Percentiles rank a stretch among this genome's conserved stretches.
Evolutionary conservation across 2,113 vertebrate species (phyloP).

Genomic region (Chauna torquata): DNA sequence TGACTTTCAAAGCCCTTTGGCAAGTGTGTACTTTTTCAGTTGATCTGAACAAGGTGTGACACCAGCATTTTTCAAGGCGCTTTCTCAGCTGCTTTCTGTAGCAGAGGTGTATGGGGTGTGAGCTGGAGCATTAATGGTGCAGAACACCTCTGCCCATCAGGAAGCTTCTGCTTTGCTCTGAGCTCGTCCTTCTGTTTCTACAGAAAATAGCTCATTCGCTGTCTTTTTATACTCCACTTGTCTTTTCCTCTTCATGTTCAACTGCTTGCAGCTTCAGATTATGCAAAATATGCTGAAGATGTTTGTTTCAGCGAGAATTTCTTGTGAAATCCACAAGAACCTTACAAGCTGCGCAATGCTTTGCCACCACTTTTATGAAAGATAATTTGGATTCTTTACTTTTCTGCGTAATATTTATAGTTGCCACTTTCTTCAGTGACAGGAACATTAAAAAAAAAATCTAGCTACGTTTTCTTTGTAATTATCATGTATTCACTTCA

Average conservation of each 20-base stretch:
- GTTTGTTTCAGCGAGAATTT: conserved; percentile 7
- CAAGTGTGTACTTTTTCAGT: neutral
- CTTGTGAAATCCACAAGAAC: neutral
- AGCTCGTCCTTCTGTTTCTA: neutral
- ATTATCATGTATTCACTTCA: neutral
- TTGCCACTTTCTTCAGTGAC: neutral
- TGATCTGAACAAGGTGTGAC: neutral
- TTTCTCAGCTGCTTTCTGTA: neutral
- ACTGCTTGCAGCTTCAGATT: neutral
- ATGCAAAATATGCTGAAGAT: neutral
- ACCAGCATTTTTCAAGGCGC: neutral
- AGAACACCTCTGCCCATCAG: neutral
- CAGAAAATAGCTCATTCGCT: neutral
- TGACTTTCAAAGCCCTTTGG: neutral
- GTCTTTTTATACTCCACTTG: neutral
- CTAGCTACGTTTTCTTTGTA: neutral
- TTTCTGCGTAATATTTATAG: neutral
- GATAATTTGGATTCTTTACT: neutral
- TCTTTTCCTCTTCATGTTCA: neutral
- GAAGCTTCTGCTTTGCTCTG: neutral
- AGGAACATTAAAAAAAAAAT: neutral
- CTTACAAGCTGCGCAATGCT: neutral
- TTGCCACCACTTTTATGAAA: neutral
- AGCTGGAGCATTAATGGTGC: neutral
- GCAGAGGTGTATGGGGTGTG: neutral